A percentile compares a stretch with the other conserved stretches of the same genome.
phyloP scores from a whole-genome alignment of 2,888 invertebrate genomes.

The Caprella mutica region DNA sequence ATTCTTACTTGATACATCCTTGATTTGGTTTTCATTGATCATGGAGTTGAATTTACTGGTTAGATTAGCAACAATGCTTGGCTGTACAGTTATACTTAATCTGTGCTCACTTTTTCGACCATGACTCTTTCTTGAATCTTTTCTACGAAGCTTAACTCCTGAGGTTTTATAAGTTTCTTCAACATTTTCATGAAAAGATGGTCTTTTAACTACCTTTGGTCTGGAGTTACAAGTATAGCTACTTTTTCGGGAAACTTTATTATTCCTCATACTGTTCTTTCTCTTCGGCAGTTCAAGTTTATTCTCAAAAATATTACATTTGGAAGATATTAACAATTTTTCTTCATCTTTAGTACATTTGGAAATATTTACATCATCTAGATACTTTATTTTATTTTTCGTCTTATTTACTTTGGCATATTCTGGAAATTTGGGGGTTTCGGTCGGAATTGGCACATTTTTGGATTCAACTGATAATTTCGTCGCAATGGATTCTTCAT shows the following conservation, averaged over 20 bases:
- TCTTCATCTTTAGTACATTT: constrained; percentile 29
- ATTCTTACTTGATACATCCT: constrained; percentile 2
- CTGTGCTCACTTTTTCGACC: constrained; percentile 28
- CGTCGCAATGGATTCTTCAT: too few relatives aligned
- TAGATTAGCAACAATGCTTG: constrained; percentile 26
- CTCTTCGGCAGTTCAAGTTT: constrained; percentile 20
- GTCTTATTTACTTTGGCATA: constrained; percentile 33
- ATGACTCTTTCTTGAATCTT: constrained; percentile 23
- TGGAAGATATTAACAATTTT: too few relatives aligned
- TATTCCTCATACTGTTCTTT: constrained; percentile 24
- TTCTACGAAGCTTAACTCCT: constrained; percentile 22
- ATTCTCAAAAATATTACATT: constrained; percentile 21
- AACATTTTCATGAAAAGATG: constrained; percentile 7
- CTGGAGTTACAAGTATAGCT: constrained; percentile 20
- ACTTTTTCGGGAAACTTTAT: constrained; percentile 19
- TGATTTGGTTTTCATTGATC: constrained; percentile 27
- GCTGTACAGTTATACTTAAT: constrained; percentile 29
- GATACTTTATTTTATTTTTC: too few relatives aligned
- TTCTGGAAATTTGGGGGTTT: constrained; percentile 27
- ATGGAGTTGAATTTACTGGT: constrained; percentile 32
- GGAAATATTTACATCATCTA: too few relatives aligned
- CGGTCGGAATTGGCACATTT: too few relatives aligned
- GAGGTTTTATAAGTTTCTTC: constrained; percentile 26
- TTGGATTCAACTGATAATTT: too few relatives aligned
- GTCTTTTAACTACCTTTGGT: constrained; percentile 14